Evolutionary conservation across 2,113 vertebrate genomes (phyloP), one percentile per base, ranked within the genome.

Genomic region (Morone chrysops): DNA sequence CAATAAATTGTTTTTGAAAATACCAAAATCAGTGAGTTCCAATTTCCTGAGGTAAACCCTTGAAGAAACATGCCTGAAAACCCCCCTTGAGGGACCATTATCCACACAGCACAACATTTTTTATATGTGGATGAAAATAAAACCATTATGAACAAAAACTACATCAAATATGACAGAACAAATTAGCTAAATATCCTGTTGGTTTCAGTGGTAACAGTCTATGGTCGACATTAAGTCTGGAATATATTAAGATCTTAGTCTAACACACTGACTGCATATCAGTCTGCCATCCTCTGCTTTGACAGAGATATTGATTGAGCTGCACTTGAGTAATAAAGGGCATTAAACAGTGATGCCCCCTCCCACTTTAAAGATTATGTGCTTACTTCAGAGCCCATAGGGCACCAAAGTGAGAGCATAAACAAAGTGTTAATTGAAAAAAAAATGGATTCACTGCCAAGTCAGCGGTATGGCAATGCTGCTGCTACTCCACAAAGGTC

Each of bases 341-440:
- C 90, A 92, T 90, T 93, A 92, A 86, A 91, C 48, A 20, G 72
- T 38, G 86, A 93, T 87, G 82, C 85, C 80, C 80, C 70, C 31
- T 48, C 74, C 87, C 87, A 89, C 84, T 94, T 91, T 87, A 93
- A 84, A 90, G 92, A 94, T 94, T 92, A 91, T 87, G 83, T 80
- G 82, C 92, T 94, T 92, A 91, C 78, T 87, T 88, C 79, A 51
- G 84, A 85, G 79, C 76, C 76, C 78, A 90, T 59, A 83, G 81
- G 82, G 86, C 79, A 86, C 83, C 75, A 69, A 84, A 84, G 77
- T 81, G 79, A 86, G 79, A 87, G 81, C 82, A 90, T 85, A 86
- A 92, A 94, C 87, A 92, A 93, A 78, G 85, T 78, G 85, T 87
- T 92, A 90, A 94, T 92, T 93, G 81, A 83, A 91, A 91, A 92